phyloP scores from a whole-genome alignment of 1,140 invertebrate species.

The Anthonomus grandis region DNA sequence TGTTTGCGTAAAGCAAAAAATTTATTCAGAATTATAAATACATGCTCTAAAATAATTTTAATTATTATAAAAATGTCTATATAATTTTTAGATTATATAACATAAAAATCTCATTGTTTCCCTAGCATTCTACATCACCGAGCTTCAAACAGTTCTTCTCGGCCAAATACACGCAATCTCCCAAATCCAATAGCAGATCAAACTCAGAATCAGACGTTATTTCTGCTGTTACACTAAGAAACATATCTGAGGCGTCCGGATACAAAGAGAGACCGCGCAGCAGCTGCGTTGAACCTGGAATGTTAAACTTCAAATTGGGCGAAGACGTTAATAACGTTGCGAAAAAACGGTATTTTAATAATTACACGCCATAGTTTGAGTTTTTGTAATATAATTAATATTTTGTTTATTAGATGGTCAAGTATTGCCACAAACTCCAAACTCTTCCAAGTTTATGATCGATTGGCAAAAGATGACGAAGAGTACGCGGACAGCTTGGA shows the following conservation, averaged over 20 bases:
- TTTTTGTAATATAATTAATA: background rate
- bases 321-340: conserved; percentile 56
- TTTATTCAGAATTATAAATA: no score
- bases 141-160: conserved; percentile 54
- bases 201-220: conserved; percentile 51
- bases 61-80: no score
- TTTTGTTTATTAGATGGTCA: conserved; percentile 55
- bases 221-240: conserved; percentile 36
- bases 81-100: no score
- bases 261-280: conserved; percentile 57
- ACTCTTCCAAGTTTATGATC: conserved; percentile 67
- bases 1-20: no score
- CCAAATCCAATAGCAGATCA: conserved; percentile 54
- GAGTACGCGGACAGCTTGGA: conserved; percentile 74
- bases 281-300: conserved; percentile 62
- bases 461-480: conserved; percentile 62
- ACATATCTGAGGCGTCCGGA: conserved; percentile 50
- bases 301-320: conserved; percentile 52
- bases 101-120: no score
- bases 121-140: conserved; percentile 29
- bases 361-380: background rate
- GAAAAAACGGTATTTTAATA: conserved; percentile 55
- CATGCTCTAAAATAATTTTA: no score
- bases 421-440: conserved; percentile 67
- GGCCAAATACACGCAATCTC: conserved; percentile 54